Conservation (phyloP, 1,140 invertebrate genomes). For the Ladona fulva region DNA sequence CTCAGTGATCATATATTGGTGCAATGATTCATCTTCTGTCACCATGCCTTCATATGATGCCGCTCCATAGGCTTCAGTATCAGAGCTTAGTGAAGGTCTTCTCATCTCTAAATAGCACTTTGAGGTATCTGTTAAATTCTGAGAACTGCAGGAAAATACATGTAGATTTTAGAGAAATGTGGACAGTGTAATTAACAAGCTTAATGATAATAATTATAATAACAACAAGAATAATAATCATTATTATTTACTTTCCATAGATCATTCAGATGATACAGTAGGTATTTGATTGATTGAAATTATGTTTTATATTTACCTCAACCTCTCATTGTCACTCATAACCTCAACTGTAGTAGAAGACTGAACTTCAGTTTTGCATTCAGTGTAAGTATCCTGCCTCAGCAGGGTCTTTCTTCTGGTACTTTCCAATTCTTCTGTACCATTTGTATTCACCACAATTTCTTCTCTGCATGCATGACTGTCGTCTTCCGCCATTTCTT, state of each 20-base stretch:
- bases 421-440: no score
- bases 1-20: not conserved
- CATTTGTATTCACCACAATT: no score
- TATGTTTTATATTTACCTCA: not conserved
- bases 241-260: no score
- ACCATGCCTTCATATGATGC: not conserved
- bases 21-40: not conserved
- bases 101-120: not conserved
- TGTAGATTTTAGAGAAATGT: no score
- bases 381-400: slow-evolving; percentile 3
- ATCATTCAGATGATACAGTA: no score
- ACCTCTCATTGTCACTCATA: not conserved
- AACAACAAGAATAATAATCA: no score
- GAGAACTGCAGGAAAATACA: not conserved
- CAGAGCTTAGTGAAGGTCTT: not conserved
- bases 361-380: not conserved
- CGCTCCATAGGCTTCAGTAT: not conserved
- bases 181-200: no score
- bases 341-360: not conserved
- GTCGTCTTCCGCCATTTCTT: no score
- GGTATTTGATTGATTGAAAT: no score
- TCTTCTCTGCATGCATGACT: no score
- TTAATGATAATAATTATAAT: not conserved
- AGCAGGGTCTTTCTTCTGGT: not conserved
- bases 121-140: not conserved